Evolutionary conservation across 92 coral and sea anemone genomes (phyloP), one percentile per base, ranked within the genome.

Genomic region (Umimayanthus kanabou): DNA sequence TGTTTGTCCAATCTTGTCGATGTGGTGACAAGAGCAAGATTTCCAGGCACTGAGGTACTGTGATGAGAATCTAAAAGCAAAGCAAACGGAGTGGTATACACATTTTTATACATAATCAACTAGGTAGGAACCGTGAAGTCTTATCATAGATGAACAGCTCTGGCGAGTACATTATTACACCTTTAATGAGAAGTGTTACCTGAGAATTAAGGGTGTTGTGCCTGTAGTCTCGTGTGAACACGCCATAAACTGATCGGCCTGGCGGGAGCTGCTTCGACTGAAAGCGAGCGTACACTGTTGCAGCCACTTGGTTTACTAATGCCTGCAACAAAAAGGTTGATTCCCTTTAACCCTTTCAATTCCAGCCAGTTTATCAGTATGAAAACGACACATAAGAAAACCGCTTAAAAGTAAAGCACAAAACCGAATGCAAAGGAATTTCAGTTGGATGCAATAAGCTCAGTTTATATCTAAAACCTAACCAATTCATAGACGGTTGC

Each of bases 1-100:
- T 92, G 67, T 77, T 88, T 9, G 92, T 88, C 97, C 97, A 94
- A 33, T 94, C 92, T 67, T 94, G 94, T 81, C 93, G 88, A 29
- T 66, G 84, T 1, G 95, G 95, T 3, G 97, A 94, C 67, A 94
- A 87, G 4, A 94, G 91, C 15, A 94, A 84, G 29, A 94, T 92
- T 70, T 94, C 97, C 75, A 94, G 82, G 67, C 97, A 94, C 76
- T 90, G 92, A 1, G 97, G 97, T n/a, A 94, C 95, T 30, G 97
- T 94, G 39, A 94, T 89, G 69, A 94, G 86, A 29, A 94, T 94
- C 93, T 94, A 85, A 13, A 55, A 67, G 78, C 2, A 83, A 84
- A 87, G 43, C 2, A 30, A 55, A 74, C 58, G 20, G 58, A 53
- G 22, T 26, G 6, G 20, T 61, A 6, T 18, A 61, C 20, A 16